Percentiles rank a stretch among this genome's conserved stretches.
phyloP scores from a whole-genome alignment of 2,797 vertebrate genomes.

The Momotus momota region DNA sequence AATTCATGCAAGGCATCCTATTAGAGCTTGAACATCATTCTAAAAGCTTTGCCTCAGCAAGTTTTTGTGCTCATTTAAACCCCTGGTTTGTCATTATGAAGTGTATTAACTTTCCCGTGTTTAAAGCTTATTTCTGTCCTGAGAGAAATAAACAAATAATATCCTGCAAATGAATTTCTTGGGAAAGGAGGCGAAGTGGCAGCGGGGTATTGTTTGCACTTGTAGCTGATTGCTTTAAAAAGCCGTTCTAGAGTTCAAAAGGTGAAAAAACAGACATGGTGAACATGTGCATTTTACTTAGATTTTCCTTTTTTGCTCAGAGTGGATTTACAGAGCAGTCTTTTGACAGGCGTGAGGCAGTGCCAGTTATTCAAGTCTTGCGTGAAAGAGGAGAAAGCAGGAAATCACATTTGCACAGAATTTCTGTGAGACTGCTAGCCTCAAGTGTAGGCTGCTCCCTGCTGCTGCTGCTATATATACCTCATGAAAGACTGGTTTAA shows the following conservation, averaged over 20 bases:
- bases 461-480: slow-evolving; percentile 50
- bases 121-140: slow-evolving; percentile 63
- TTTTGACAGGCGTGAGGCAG: slow-evolving; percentile 42
- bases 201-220: not conserved
- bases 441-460: slow-evolving; percentile 45
- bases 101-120: slow-evolving; percentile 38
- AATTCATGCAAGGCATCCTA: slow-evolving; percentile 47
- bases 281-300: slow-evolving; percentile 18
- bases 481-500: not conserved
- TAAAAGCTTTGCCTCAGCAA: slow-evolving; percentile 66
- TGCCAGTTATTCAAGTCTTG: slow-evolving; percentile 22
- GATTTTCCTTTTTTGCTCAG: not conserved
- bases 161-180: slow-evolving; percentile 37
- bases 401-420: not conserved
- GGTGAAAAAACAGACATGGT: slow-evolving; percentile 3
- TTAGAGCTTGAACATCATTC: slow-evolving; percentile 60
- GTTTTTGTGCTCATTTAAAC: slow-evolving; percentile 65
- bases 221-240: not conserved
- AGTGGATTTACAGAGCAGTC: slow-evolving; percentile 32
- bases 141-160: slow-evolving; percentile 67
- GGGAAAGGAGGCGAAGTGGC: slow-evolving; percentile 36
- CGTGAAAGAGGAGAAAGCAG: not conserved
- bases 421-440: slow-evolving; percentile 53
- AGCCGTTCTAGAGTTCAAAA: slow-evolving; percentile 30
- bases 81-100: slow-evolving; percentile 50